Percentiles rank a stretch among this genome's conserved stretches.
Conservation (phyloP, 2,797 vertebrate genomes). For the Esox masquinongy region DNA sequence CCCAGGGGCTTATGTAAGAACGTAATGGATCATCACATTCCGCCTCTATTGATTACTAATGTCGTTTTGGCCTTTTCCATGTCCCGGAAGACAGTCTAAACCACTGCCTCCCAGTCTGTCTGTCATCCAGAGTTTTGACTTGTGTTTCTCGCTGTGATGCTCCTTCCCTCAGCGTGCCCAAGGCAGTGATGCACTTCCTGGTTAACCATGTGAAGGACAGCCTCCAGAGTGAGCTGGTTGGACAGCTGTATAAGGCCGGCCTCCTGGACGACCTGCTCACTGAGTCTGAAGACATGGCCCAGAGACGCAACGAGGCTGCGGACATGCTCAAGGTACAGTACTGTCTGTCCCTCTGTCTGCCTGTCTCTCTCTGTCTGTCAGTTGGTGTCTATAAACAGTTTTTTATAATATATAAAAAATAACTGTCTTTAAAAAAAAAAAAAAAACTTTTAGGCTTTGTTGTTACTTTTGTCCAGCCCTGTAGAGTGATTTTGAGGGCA, state of each 20-base stretch:
- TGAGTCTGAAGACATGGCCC: conserved; percentile 98
- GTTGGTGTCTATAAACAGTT: too few relatives aligned
- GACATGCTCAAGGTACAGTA: conserved; percentile 93
- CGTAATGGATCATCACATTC: too few relatives aligned
- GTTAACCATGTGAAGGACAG: conserved; percentile 98
- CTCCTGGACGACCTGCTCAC: conserved; percentile 93
- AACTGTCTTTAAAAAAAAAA: too few relatives aligned
- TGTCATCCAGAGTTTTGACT: too few relatives aligned
- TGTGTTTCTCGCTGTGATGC: background rate
- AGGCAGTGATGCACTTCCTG: conserved; percentile 98
- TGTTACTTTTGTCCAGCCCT: too few relatives aligned
- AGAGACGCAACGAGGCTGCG: conserved; percentile 92
- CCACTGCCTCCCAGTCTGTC: too few relatives aligned
- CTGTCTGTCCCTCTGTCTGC: background rate
- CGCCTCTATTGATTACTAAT: too few relatives aligned
- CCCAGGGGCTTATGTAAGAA: background rate
- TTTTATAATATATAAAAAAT: too few relatives aligned
- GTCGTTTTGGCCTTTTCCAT: too few relatives aligned
- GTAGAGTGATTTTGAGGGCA: too few relatives aligned
- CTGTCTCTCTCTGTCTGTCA: background rate
- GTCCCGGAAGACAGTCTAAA: too few relatives aligned
- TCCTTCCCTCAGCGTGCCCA: conserved; percentile 84
- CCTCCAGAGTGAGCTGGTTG: conserved; percentile 97
- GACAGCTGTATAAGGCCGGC: conserved; percentile 91
- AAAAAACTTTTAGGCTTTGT: too few relatives aligned